phyloP scores from a whole-genome alignment of 30 jellyfish, hydroid and myxozoan species.

The Clytia hemisphaerica region DNA sequence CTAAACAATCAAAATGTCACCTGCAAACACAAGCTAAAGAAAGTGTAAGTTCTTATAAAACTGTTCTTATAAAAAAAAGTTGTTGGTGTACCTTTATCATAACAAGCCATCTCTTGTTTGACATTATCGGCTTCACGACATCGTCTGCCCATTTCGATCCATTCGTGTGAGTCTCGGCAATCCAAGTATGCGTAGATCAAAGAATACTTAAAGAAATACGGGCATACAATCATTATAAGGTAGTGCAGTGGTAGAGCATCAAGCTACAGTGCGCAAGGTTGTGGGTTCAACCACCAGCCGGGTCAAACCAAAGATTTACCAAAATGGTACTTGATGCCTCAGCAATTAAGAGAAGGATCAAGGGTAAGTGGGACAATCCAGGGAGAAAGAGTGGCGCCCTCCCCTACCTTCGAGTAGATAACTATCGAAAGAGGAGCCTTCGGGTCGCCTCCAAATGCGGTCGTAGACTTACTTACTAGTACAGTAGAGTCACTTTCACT shows the following conservation, averaged over 20 bases:
- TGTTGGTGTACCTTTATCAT: slow-evolving; percentile 30
- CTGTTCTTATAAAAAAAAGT: no score
- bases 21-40: background rate
- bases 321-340: background rate
- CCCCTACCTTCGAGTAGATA: no score
- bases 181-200: slow-evolving; percentile 80
- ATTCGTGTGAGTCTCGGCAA: slow-evolving; percentile 70
- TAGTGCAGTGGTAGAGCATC: background rate
- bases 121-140: slow-evolving; percentile 62
- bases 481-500: no score
- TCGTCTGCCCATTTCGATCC: slow-evolving; percentile 71
- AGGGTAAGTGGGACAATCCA: no score
- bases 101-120: slow-evolving; percentile 74
- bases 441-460: no score
- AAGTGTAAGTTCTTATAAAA: background rate
- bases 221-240: background rate
- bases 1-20: background rate
- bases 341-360: no score
- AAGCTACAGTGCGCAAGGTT: no score
- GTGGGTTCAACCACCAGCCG: no score
- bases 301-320: no score
- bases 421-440: no score
- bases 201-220: slow-evolving; percentile 40
- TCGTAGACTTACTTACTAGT: no score
- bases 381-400: no score